These are phyloP conservation scores for Thalassaphorura encarpata DNA, from an alignment of 1,140 invertebrate species.

Conservation along the genomic window DNA sequence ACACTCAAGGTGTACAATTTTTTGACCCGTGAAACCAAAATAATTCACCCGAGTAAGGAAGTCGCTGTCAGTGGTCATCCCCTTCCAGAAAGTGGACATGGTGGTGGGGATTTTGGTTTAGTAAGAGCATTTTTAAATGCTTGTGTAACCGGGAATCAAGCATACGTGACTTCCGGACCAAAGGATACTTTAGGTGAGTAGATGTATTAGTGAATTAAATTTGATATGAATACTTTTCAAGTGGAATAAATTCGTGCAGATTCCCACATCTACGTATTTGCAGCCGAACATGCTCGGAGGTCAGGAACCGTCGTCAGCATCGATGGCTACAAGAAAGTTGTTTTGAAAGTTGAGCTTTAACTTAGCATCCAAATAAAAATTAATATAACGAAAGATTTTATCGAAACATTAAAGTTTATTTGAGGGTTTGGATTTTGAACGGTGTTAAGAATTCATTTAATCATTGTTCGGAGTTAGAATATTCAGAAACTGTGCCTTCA, in stretches of 20 bases:
- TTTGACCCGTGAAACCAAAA: slow-evolving; percentile 18
- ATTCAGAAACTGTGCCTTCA: too few species aligned
- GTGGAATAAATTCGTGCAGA: slow-evolving; percentile 15
- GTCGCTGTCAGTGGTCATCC: background rate
- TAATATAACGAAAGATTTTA: too few species aligned
- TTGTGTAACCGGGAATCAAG: slow-evolving; percentile 28
- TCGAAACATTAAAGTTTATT: too few species aligned
- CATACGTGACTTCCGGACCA: slow-evolving; percentile 27
- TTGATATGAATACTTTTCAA: background rate
- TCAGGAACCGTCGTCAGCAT: slow-evolving; percentile 20
- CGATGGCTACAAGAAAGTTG: slow-evolving; percentile 16
- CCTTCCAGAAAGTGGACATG: slow-evolving; percentile 36
- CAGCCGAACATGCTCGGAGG: slow-evolving; percentile 25
- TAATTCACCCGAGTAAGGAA: slow-evolving; percentile 26
- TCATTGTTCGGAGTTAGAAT: too few species aligned
- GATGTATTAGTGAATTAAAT: background rate
- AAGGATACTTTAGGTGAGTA: slow-evolving; percentile 28
- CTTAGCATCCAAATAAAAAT: too few species aligned
- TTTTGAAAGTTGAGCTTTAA: too few species aligned
- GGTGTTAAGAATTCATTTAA: too few species aligned
- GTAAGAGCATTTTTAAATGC: slow-evolving; percentile 39
- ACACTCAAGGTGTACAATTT: slow-evolving; percentile 33
- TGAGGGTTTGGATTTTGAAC: too few species aligned
- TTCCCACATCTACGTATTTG: slow-evolving; percentile 31
- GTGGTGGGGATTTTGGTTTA: slow-evolving; percentile 38